Evolutionary conservation across 2,888 invertebrate genomes (phyloP).

Genomic region (Drosophila prolongata): DNA sequence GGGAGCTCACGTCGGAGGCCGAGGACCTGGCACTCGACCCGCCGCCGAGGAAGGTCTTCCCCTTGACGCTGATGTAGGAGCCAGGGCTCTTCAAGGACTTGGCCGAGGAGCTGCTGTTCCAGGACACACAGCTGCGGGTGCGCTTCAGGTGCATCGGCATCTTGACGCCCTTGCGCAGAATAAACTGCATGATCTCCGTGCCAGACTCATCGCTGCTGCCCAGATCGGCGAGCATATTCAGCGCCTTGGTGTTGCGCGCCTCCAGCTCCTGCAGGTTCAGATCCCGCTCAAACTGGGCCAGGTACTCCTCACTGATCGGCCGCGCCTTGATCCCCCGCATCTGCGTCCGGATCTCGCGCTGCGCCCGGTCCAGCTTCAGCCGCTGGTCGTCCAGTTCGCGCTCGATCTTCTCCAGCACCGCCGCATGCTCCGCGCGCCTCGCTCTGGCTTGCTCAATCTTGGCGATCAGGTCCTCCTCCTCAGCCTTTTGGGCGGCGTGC

Average conservation of each 20-base stretch:
- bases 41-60: slow-evolving; percentile 45
- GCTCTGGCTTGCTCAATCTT: slow-evolving; percentile 62
- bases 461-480: slow-evolving; percentile 69
- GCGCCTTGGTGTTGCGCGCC: slow-evolving; percentile 86
- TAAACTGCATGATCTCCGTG: slow-evolving; percentile 74
- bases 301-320: slow-evolving; percentile 72
- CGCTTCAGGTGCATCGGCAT: slow-evolving; percentile 80
- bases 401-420: slow-evolving; percentile 76
- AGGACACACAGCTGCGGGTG: slow-evolving; percentile 72
- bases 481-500: slow-evolving; percentile 55
- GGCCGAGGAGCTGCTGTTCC: slow-evolving; percentile 76
- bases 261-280: slow-evolving; percentile 86
- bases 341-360: slow-evolving; percentile 80
- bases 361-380: slow-evolving; percentile 82
- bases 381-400: slow-evolving; percentile 83
- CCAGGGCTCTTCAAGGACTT: slow-evolving; percentile 58
- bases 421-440: slow-evolving; percentile 74
- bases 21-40: slow-evolving; percentile 63
- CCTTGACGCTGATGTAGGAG: slow-evolving; percentile 54
- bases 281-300: slow-evolving; percentile 83
- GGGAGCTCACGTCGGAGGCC: slow-evolving; percentile 54
- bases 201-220: slow-evolving; percentile 77
- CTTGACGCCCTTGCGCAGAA: slow-evolving; percentile 81
- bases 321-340: slow-evolving; percentile 75
- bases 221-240: slow-evolving; percentile 86